phyloP scores from a whole-genome alignment of 2,113 vertebrate species.

The Thryonomys swinderianus region DNA sequence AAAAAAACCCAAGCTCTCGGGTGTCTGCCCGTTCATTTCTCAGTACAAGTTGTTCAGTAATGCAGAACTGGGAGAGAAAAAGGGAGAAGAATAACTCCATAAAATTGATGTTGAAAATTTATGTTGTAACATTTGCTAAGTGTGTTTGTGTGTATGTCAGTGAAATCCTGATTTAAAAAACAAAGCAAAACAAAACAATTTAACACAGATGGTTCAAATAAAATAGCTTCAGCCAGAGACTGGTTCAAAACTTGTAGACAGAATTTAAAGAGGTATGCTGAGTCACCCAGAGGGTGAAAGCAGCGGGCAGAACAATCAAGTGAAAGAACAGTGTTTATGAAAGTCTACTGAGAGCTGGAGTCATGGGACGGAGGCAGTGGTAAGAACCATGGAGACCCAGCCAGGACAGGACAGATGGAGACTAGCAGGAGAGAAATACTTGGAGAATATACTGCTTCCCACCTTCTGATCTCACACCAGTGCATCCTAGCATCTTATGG shows the following conservation, averaged over 20 bases:
- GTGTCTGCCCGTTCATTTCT: not conserved
- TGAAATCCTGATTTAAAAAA: not conserved
- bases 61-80: not conserved
- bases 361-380: not conserved
- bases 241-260: not conserved
- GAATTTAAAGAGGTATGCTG: not conserved
- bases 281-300: not conserved
- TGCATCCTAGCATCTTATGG: not conserved
- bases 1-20: not conserved
- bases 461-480: not conserved
- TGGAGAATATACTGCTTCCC: not conserved
- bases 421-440: too few relatives aligned
- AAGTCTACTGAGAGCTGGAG: not conserved
- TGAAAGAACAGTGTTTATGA: not conserved
- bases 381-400: not conserved
- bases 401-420: not conserved
- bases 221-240: not conserved
- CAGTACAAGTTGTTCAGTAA: not conserved
- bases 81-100: not conserved
- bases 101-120: not conserved
- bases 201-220: not conserved
- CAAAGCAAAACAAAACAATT: not conserved
- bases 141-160: not conserved
- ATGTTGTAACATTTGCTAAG: not conserved
- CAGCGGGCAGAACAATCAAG: not conserved